These are phyloP conservation scores for Trachelus iudaicus DNA, from an alignment of 2,888 invertebrate genomes.

Conservation along the genomic window DNA sequence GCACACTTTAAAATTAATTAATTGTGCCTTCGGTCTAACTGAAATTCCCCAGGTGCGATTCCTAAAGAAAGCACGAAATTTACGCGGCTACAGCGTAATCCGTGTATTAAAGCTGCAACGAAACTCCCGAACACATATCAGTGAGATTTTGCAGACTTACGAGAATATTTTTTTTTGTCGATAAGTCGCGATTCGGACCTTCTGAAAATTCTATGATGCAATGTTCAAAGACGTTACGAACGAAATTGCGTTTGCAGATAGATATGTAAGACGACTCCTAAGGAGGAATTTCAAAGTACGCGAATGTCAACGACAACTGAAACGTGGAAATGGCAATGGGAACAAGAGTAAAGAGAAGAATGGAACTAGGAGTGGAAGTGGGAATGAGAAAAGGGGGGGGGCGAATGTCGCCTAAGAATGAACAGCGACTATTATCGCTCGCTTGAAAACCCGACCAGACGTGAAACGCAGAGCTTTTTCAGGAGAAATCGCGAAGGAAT, in stretches of 20 bases:
- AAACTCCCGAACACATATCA: too few species aligned
- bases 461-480: background rate
- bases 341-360: background rate
- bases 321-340: background rate
- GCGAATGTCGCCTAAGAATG: background rate
- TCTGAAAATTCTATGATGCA: constrained; percentile 58
- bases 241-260: background rate
- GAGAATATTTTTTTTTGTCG: too few species aligned
- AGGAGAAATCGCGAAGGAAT: background rate
- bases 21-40: too few species aligned
- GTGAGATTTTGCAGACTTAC: too few species aligned
- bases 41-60: too few species aligned
- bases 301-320: constrained; percentile 7
- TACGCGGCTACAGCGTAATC: too few species aligned
- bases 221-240: constrained; percentile 42
- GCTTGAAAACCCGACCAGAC: background rate
- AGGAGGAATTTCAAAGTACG: constrained; percentile 8
- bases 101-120: too few species aligned
- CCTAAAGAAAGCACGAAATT: too few species aligned
- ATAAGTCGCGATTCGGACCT: constrained; percentile 19
- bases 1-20: too few species aligned
- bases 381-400: constrained; percentile 6
- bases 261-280: constrained; percentile 13
- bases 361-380: constrained; percentile 12
- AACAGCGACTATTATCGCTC: background rate